A percentile compares a stretch with the other conserved stretches of the same genome.
phyloP scores from a whole-genome alignment of 2,113 vertebrate genomes.

The Damaliscus lunatus region DNA sequence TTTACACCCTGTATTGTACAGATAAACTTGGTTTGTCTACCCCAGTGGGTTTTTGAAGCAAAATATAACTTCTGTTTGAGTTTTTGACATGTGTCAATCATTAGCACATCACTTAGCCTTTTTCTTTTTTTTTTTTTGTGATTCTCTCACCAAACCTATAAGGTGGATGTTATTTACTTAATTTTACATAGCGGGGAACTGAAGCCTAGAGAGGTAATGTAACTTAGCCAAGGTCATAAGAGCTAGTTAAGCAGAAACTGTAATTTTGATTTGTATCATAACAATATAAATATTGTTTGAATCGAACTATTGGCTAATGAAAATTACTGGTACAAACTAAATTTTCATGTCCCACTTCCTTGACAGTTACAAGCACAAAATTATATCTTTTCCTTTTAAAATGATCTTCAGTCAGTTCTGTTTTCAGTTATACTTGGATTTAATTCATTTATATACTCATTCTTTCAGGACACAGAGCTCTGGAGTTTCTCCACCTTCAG shows the following conservation, averaged over 20 bases:
- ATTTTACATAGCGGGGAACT: background rate
- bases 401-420: background rate
- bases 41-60: background rate
- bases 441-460: background rate
- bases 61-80: background rate
- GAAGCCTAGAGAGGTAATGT: background rate
- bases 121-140: background rate
- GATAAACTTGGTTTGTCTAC: background rate
- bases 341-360: background rate
- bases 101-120: background rate
- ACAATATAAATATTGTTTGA: background rate
- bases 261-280: background rate
- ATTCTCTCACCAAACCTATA: background rate
- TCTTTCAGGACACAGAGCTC: slow-evolving; percentile 83
- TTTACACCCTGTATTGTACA: background rate
- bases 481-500: slow-evolving; percentile 80
- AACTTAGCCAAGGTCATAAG: background rate
- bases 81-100: background rate
- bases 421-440: background rate
- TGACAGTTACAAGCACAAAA: background rate
- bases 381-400: background rate
- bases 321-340: background rate
- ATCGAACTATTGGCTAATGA: background rate
- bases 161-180: background rate
- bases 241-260: background rate